Evolutionary conservation across 2,113 vertebrate genomes (phyloP).

Genomic region (Pogona vitticeps): DNA sequence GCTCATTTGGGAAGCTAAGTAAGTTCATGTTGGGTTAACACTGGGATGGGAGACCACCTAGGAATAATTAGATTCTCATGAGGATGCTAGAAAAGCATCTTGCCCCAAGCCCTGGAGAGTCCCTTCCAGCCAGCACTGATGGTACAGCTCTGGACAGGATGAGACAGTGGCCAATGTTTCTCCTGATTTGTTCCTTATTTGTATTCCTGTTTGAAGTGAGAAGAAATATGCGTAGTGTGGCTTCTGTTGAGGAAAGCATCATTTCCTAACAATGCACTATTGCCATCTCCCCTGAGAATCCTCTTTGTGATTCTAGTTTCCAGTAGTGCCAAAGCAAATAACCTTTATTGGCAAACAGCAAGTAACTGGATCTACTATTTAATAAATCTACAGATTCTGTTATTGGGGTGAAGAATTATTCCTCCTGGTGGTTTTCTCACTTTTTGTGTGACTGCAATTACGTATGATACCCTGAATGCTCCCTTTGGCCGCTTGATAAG

Average conservation of each 20-base stretch:
- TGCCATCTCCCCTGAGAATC: neutral
- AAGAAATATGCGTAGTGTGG: conserved; percentile 9
- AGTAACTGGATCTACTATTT: conserved; percentile 32
- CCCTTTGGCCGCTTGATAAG: conserved; percentile 11
- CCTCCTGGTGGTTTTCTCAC: conserved; percentile 19
- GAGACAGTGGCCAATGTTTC: too few relatives aligned
- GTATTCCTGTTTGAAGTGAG: neutral
- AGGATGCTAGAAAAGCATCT: too few relatives aligned
- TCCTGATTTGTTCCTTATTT: too few relatives aligned
- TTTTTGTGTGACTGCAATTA: conserved; percentile 20
- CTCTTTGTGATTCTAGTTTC: conserved; percentile 1
- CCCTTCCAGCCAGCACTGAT: too few relatives aligned
- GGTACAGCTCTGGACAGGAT: too few relatives aligned
- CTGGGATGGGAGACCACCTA: too few relatives aligned
- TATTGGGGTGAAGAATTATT: conserved; percentile 14
- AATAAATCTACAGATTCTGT: neutral
- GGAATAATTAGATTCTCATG: too few relatives aligned
- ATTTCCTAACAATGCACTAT: conserved; percentile 49
- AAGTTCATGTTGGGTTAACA: too few relatives aligned
- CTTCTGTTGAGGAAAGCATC: conserved; percentile 32
- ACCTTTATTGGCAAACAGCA: neutral
- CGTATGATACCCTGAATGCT: neutral
- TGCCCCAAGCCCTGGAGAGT: too few relatives aligned
- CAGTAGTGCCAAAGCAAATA: conserved; percentile 24
- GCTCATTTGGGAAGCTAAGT: too few relatives aligned